Conservation (phyloP, 2,113 vertebrate genomes). For the Semicossyphus pulcher region DNA sequence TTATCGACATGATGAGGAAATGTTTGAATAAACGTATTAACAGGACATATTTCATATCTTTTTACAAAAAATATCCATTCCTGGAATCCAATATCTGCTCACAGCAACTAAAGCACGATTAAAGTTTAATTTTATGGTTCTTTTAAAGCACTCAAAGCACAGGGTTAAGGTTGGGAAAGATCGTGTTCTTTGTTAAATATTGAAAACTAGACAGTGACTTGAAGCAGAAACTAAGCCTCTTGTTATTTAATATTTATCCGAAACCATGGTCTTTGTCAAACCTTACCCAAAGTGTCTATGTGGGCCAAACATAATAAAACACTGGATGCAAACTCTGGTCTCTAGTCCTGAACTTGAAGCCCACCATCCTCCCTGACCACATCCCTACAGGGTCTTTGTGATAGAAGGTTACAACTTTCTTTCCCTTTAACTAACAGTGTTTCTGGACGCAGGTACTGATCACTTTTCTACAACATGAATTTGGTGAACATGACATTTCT, state of each 20-base stretch:
- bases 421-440: too few relatives aligned
- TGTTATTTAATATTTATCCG: not conserved
- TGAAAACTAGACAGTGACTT: not conserved
- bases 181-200: not conserved
- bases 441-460: too few relatives aligned
- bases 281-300: not conserved
- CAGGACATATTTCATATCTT: not conserved
- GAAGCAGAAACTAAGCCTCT: not conserved
- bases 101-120: too few relatives aligned
- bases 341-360: too few relatives aligned
- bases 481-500: too few relatives aligned
- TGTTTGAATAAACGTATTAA: not conserved
- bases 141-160: too few relatives aligned
- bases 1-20: not conserved
- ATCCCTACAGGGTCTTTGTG: too few relatives aligned
- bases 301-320: too few relatives aligned
- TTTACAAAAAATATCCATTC: not conserved
- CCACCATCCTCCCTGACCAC: too few relatives aligned
- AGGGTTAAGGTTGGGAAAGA: not conserved
- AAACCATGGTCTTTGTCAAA: not conserved
- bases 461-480: too few relatives aligned
- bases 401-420: too few relatives aligned
- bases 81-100: not conserved
- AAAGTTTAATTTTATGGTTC: not conserved
- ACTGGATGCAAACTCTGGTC: too few relatives aligned